Evolutionary conservation across 2,888 invertebrate species (phyloP).

Genomic region (Idaea straminata): DNA sequence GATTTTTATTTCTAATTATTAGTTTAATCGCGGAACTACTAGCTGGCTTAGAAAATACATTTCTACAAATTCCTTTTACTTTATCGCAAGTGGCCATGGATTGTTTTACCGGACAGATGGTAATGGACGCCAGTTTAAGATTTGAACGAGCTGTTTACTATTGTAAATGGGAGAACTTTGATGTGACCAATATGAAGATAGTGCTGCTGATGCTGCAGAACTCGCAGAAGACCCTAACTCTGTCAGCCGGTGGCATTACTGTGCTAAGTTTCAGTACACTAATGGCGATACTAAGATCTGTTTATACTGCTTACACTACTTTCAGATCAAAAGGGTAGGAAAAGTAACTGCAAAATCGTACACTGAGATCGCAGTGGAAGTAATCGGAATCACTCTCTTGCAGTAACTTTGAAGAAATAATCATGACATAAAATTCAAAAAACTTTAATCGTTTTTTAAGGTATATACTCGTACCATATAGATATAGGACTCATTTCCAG

Average conservation of each 20-base stretch:
- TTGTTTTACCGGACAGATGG: slow-evolving; percentile 52
- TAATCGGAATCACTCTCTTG: too few species aligned
- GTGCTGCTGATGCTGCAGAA: slow-evolving; percentile 50
- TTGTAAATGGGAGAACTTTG: slow-evolving; percentile 61
- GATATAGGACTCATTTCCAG: too few species aligned
- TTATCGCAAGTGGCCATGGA: slow-evolving; percentile 46
- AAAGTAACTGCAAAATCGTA: neutral
- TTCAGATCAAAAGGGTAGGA: slow-evolving; percentile 35
- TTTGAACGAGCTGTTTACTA: slow-evolving; percentile 53
- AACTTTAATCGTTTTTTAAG: too few species aligned
- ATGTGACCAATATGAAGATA: slow-evolving; percentile 47
- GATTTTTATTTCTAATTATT: slow-evolving; percentile 37
- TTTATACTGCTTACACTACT: slow-evolving; percentile 59
- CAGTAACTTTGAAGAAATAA: too few species aligned
- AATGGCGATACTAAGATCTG: slow-evolving; percentile 47
- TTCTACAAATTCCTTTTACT: slow-evolving; percentile 44
- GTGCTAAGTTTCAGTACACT: slow-evolving; percentile 46
- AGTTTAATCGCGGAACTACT: slow-evolving; percentile 41
- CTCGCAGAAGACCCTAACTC: slow-evolving; percentile 48
- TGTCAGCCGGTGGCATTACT: slow-evolving; percentile 57
- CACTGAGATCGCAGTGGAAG: neutral
- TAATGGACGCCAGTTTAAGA: slow-evolving; percentile 47
- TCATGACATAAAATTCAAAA: too few species aligned
- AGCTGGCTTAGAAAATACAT: slow-evolving; percentile 49
- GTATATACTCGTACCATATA: too few species aligned